Percentiles rank a stretch among this genome's conserved stretches.
Evolutionary conservation across 2,888 invertebrate genomes (phyloP).

Genomic region (Folsomia manolachei): DNA sequence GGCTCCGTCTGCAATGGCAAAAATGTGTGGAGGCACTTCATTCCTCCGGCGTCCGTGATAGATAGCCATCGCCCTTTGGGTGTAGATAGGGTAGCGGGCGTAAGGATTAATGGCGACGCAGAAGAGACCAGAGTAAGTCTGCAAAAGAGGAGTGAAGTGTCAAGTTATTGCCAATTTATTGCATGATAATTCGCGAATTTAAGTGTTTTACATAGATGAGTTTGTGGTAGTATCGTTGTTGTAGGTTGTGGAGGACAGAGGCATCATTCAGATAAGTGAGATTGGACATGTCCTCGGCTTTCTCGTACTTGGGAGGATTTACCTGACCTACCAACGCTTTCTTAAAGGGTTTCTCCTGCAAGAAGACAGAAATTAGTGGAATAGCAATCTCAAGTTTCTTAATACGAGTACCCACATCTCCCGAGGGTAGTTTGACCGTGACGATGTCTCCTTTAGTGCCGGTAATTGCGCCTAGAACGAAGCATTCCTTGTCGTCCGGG

Average conservation of each 20-base stretch:
- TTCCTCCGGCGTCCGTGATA: conserved; percentile 99
- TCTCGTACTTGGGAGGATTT: conserved; percentile 98
- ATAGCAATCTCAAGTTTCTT: not conserved
- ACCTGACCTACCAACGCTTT: conserved; percentile 93
- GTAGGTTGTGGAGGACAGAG: conserved; percentile 96
- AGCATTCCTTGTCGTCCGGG: conserved; percentile 96
- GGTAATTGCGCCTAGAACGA: conserved; percentile 93
- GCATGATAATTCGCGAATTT: too few relatives aligned
- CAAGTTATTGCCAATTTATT: not conserved
- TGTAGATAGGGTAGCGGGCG: conserved; percentile 99
- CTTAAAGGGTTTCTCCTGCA: conserved; percentile 88
- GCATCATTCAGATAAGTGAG: conserved; percentile 99
- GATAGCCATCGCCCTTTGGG: conserved; percentile 89
- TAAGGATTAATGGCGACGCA: conserved; percentile 99
- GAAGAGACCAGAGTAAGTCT: conserved; percentile 99
- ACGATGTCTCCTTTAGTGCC: conserved; percentile 98
- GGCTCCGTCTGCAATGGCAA: conserved; percentile 99
- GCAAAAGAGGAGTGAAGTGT: conserved; percentile 39
- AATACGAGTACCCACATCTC: too few relatives aligned
- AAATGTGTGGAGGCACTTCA: conserved; percentile 99
- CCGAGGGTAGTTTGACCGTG: conserved; percentile 56
- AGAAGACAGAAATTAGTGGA: not conserved
- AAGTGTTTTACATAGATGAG: conserved; percentile 99
- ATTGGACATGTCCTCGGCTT: conserved; percentile 97
- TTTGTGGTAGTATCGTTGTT: conserved; percentile 93